A percentile compares a stretch with the other conserved stretches of the same genome.
phyloP scores from a whole-genome alignment of 2,888 invertebrate genomes.

The Folsomia manolachei region DNA sequence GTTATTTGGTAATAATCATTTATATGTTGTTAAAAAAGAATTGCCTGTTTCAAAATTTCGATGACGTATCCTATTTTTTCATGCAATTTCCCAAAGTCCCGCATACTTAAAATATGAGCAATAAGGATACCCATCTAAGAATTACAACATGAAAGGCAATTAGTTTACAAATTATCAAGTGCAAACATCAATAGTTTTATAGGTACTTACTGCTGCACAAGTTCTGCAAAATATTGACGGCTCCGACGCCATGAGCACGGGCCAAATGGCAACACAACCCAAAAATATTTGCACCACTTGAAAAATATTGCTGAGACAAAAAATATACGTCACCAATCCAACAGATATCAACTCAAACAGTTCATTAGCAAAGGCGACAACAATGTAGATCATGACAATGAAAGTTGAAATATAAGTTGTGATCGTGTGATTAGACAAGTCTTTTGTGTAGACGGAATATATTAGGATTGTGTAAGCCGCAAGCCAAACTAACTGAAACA shows the following conservation, averaged over 20 bases:
- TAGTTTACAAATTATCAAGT: no score
- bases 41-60: conserved; percentile 29
- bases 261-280: conserved; percentile 24
- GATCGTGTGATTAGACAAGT: background rate
- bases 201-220: conserved; percentile 28
- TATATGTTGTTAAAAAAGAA: background rate
- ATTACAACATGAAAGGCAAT: background rate
- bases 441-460: background rate
- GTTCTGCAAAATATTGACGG: conserved; percentile 27
- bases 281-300: conserved; percentile 30
- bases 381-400: conserved; percentile 28
- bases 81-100: conserved; percentile 32
- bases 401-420: conserved; percentile 17
- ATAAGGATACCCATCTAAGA: conserved; percentile 27
- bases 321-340: conserved; percentile 27
- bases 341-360: conserved; percentile 27
- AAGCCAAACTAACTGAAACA: conserved; percentile 29
- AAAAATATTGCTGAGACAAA: conserved; percentile 21
- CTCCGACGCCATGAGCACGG: conserved; percentile 10
- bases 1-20: background rate
- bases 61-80: conserved; percentile 31
- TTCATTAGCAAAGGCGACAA: conserved; percentile 29
- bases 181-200: background rate
- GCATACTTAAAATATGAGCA: conserved; percentile 33
- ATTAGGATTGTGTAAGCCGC: conserved; percentile 27